Percentiles rank a stretch among this genome's conserved stretches.
These are phyloP conservation scores for Antheraea assamensis DNA, from an alignment of 2,888 invertebrate genomes.

Conservation along the genomic window DNA sequence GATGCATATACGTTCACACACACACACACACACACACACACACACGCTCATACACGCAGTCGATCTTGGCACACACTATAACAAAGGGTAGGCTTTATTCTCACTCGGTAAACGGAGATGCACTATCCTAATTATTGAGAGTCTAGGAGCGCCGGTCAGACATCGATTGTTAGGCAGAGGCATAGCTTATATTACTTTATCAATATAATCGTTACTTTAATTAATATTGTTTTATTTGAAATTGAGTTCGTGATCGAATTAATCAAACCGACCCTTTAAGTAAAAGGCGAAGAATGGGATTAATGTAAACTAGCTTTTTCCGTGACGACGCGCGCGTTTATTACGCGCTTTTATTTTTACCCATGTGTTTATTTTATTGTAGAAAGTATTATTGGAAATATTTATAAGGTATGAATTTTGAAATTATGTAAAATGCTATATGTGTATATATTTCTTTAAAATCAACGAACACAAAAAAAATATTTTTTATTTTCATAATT, in stretches of 20 bases:
- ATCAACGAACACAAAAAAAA: too few relatives aligned
- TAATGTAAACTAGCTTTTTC: neutral
- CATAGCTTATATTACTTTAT: constrained; percentile 29
- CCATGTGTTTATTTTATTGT: too few relatives aligned
- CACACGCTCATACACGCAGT: constrained; percentile 42
- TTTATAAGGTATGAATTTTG: too few relatives aligned
- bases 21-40: too few relatives aligned
- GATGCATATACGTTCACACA: constrained; percentile 46
- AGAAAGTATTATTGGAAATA: too few relatives aligned
- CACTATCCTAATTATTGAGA: constrained; percentile 84
- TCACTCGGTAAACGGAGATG: constrained; percentile 82
- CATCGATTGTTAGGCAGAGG: constrained; percentile 52
- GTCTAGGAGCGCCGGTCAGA: constrained; percentile 52
- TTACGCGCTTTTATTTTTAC: too few relatives aligned
- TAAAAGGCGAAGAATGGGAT: constrained; percentile 5
- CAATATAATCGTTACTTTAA: constrained; percentile 14
- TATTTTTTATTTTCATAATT: too few relatives aligned
- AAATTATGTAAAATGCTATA: too few relatives aligned
- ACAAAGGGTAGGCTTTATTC: constrained; percentile 77
- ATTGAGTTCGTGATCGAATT: constrained; percentile 18
- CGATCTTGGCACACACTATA: constrained; percentile 51
- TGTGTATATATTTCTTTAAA: too few relatives aligned
- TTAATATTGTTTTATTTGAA: constrained; percentile 19
- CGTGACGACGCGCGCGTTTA: too few relatives aligned
- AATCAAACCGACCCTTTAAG: constrained; percentile 11